phyloP scores from a whole-genome alignment of 53 echinoderm and acorn worm genomes.

The Holothuria leucospilota region DNA sequence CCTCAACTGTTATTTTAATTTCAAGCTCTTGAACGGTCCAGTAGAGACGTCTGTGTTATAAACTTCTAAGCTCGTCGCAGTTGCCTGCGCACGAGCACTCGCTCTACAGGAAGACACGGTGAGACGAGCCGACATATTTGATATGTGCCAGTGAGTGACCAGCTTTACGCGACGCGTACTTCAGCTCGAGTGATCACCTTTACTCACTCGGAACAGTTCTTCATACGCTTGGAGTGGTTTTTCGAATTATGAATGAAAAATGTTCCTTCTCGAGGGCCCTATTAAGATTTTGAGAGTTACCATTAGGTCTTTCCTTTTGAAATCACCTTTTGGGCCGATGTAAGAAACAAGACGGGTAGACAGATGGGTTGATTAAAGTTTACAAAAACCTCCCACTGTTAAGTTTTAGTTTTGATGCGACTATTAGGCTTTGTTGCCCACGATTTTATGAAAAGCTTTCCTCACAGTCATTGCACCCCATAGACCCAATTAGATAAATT shows the following conservation, averaged over 20 bases:
- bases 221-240: neutral
- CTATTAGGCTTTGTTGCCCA: too few relatives aligned
- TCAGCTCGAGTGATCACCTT: slow-evolving; percentile 3
- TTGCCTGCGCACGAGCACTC: neutral
- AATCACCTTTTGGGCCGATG: too few relatives aligned
- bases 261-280: neutral
- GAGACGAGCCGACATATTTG: neutral
- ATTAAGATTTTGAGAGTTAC: neutral
- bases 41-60: slow-evolving; percentile 17
- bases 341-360: too few relatives aligned
- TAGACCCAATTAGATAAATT: too few relatives aligned
- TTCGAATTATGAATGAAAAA: neutral
- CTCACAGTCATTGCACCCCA: too few relatives aligned
- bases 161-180: neutral
- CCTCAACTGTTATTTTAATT: slow-evolving; percentile 24
- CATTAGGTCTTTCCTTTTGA: neutral
- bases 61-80: neutral
- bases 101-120: neutral
- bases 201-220: slow-evolving; percentile 31
- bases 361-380: too few relatives aligned
- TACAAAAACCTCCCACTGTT: too few relatives aligned
- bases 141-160: neutral
- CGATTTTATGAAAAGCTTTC: too few relatives aligned
- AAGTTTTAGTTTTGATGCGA: too few relatives aligned
- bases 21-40: slow-evolving; percentile 14